These are phyloP conservation scores for Melanostoma scalare DNA, from an alignment of 2,888 invertebrate species.

Conservation along the genomic window DNA sequence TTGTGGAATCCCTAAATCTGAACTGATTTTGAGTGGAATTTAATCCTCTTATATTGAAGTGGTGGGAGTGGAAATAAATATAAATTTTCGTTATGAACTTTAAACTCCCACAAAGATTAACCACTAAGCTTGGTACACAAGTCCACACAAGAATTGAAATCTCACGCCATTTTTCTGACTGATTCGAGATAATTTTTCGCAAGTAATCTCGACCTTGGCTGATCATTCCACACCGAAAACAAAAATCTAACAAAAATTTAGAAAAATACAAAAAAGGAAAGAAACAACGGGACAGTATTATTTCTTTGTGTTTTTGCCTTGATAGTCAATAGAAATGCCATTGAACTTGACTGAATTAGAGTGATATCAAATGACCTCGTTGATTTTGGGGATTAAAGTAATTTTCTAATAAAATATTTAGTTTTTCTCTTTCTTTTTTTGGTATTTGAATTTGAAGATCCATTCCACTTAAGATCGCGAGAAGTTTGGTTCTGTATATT, in stretches of 20 bases:
- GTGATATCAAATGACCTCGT: slow-evolving; percentile 52
- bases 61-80: not conserved
- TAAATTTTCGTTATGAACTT: slow-evolving; percentile 18
- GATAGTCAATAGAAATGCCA: slow-evolving; percentile 63
- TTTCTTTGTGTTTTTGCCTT: slow-evolving; percentile 51
- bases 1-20: slow-evolving; percentile 5
- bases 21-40: slow-evolving; percentile 3
- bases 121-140: not conserved
- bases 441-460: slow-evolving; percentile 18
- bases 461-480: slow-evolving; percentile 32
- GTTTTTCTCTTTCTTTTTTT: not conserved
- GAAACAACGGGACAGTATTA: not conserved
- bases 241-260: not conserved
- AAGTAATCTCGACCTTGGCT: slow-evolving; percentile 31
- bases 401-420: slow-evolving; percentile 64
- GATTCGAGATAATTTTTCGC: slow-evolving; percentile 33
- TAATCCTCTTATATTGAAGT: slow-evolving; percentile 13
- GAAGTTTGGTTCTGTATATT: not conserved
- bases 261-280: not conserved
- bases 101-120: slow-evolving; percentile 23
- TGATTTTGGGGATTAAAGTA: slow-evolving; percentile 43
- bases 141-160: not conserved
- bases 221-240: slow-evolving; percentile 30
- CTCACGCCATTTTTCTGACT: slow-evolving; percentile 33
- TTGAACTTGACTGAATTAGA: slow-evolving; percentile 66